Percentiles rank a stretch among this genome's conserved stretches.
Evolutionary conservation across 2,888 invertebrate genomes (phyloP).

Genomic region (Tipula unca): DNA sequence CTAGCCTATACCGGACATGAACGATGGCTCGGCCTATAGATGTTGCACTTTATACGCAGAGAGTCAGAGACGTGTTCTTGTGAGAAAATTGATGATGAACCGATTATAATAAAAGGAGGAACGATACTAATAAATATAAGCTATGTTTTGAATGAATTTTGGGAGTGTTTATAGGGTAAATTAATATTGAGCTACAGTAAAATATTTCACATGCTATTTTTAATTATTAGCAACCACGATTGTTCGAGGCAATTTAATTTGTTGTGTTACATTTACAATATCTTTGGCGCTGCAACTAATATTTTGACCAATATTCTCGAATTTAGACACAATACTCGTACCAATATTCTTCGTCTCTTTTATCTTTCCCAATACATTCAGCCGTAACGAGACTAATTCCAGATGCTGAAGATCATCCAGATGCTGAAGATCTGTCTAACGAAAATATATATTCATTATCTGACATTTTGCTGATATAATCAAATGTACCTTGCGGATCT

Average conservation of each 20-base stretch:
- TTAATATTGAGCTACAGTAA: no score
- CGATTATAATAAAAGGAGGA: no score
- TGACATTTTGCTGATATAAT: neutral
- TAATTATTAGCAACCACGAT: no score
- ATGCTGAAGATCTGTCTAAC: conserved; percentile 20
- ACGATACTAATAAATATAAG: no score
- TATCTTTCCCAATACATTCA: neutral
- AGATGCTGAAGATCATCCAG: conserved; percentile 20
- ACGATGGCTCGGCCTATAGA: no score
- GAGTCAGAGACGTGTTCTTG: no score
- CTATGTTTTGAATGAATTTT: no score
- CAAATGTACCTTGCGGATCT: conserved; percentile 23
- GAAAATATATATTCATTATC: conserved; percentile 21
- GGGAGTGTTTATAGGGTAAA: no score
- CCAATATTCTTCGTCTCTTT: neutral
- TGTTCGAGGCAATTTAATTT: neutral
- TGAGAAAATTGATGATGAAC: no score
- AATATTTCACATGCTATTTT: no score
- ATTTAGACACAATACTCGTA: neutral
- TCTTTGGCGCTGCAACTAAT: neutral
- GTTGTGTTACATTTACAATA: neutral
- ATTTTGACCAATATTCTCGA: neutral
- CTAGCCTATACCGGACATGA: no score
- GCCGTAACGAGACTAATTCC: conserved; percentile 19
- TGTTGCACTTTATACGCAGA: no score